Percentiles rank a stretch among this genome's conserved stretches.
These are phyloP conservation scores for Gallinago media DNA, from an alignment of 2,113 vertebrate genomes.

Conservation along the genomic window DNA sequence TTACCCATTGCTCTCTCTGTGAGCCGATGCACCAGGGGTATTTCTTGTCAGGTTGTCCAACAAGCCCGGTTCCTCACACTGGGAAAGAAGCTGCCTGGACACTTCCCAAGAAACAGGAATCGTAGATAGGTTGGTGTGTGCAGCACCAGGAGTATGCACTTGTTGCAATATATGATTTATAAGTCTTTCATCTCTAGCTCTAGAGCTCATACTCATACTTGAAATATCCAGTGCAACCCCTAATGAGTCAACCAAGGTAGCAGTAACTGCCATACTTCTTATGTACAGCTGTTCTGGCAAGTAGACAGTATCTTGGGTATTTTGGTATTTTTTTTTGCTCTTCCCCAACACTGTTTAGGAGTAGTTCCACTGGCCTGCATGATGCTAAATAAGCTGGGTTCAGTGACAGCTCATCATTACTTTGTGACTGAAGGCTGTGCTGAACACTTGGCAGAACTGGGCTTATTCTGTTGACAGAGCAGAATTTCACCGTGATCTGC, in stretches of 20 bases:
- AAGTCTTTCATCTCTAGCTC: neutral
- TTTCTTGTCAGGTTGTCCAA: neutral
- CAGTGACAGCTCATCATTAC: slow-evolving; percentile 14
- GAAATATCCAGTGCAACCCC: neutral
- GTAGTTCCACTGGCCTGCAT: neutral
- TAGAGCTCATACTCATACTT: neutral
- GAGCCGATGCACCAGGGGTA: fast-evolving
- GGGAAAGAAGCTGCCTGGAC: neutral
- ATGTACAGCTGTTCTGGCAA: neutral
- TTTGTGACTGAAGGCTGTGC: neutral
- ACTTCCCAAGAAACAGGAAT: neutral
- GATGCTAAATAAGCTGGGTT: neutral
- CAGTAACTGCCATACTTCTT: neutral
- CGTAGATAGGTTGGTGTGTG: neutral
- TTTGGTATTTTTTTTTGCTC: neutral
- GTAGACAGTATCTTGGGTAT: no score
- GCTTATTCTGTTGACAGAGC: neutral
- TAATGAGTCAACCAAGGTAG: neutral
- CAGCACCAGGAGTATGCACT: fast-evolving
- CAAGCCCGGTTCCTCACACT: neutral
- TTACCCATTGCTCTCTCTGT: neutral
- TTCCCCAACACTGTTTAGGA: neutral
- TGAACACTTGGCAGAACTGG: neutral
- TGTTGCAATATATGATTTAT: neutral
- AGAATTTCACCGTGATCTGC: neutral